These are phyloP conservation scores for Tenthredo distinguenda DNA, from an alignment of 2,888 invertebrate genomes.

Conservation along the genomic window DNA sequence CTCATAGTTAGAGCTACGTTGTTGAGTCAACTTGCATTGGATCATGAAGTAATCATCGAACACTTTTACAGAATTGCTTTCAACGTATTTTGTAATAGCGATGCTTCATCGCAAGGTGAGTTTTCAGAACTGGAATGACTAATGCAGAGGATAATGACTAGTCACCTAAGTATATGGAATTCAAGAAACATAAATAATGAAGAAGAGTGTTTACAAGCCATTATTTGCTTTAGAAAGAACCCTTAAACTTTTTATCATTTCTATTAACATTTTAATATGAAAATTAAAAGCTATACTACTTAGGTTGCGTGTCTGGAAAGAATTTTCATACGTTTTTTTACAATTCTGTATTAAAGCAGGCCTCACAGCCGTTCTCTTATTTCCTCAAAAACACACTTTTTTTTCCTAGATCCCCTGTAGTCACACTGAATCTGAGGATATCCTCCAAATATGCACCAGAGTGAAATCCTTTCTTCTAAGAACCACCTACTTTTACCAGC, in stretches of 20 bases:
- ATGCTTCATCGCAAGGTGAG: slow-evolving; percentile 66
- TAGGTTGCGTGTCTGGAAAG: neutral
- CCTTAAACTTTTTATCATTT: no score
- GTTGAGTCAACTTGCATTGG: slow-evolving; percentile 85
- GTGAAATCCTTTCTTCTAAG: no score
- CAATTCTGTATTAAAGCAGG: neutral
- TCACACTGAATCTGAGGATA: no score
- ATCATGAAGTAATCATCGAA: slow-evolving; percentile 85
- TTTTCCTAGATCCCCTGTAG: no score
- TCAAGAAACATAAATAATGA: neutral
- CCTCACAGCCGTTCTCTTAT: no score
- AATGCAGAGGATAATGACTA: neutral
- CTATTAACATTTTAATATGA: neutral
- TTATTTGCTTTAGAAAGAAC: neutral
- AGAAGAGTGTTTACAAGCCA: neutral
- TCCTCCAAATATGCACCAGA: no score
- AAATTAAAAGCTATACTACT: neutral
- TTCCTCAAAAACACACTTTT: no score
- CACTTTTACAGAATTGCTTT: slow-evolving; percentile 90
- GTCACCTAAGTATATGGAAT: neutral
- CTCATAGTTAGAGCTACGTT: slow-evolving; percentile 84
- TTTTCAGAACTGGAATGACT: neutral
- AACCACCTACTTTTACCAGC: neutral
- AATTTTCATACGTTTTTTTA: neutral
- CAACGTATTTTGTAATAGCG: slow-evolving; percentile 82